A percentile compares a stretch with the other conserved stretches of the same genome.
Conservation (phyloP, 2,113 vertebrate genomes). For the Cochlearius cochlearius region DNA sequence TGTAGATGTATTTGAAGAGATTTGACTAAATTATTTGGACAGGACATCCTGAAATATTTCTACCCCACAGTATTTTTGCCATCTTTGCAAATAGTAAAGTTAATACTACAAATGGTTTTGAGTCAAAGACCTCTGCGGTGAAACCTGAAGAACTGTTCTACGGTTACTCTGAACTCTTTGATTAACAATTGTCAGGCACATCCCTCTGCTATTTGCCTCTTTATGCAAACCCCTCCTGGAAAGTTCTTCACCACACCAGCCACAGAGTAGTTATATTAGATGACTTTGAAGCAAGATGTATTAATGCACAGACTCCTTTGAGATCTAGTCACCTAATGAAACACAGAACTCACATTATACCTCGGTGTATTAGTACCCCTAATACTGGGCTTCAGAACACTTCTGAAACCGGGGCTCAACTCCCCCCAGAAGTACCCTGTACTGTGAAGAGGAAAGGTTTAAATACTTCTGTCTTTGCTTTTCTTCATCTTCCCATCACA, state of each 20-base stretch:
- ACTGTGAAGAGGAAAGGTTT: fast-evolving
- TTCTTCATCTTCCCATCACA: too few species aligned
- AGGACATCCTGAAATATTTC: neutral
- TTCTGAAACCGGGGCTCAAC: neutral
- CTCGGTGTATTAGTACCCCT: fast-evolving
- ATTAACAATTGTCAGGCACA: neutral
- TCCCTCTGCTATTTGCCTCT: neutral
- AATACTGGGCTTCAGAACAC: neutral
- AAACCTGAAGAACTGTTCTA: neutral
- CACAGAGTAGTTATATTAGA: fast-evolving
- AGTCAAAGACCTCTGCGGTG: fast-evolving
- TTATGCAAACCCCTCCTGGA: neutral
- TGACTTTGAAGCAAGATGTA: fast-evolving
- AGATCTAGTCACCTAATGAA: neutral
- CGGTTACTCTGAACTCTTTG: neutral
- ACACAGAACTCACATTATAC: fast-evolving
- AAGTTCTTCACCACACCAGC: neutral
- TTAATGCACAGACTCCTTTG: neutral
- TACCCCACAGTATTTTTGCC: fast-evolving
- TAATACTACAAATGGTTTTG: neutral
- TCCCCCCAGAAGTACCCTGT: fast-evolving
- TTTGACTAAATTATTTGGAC: neutral
- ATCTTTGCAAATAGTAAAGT: neutral
- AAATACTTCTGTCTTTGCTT: neutral
- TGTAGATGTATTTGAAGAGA: neutral